Evolutionary conservation across 1,140 invertebrate species (phyloP).

Genomic region (Macrobrachium rosenbergii): DNA sequence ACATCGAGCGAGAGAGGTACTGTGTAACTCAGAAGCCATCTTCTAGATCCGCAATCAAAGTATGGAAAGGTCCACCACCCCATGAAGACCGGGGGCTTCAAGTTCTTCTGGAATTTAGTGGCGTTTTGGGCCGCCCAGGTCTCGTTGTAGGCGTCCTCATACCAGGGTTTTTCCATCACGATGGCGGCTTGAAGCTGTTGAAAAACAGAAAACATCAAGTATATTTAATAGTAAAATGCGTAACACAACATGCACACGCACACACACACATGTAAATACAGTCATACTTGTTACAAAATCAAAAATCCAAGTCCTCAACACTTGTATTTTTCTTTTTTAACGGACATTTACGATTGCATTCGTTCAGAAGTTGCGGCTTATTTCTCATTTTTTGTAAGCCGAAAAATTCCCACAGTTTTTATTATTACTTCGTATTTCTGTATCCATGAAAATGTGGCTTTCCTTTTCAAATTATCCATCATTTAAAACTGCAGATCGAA

Average conservation of each 20-base stretch:
- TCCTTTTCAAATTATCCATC: too few relatives aligned
- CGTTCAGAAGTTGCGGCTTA: too few relatives aligned
- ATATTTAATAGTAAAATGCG: not conserved
- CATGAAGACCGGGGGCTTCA: not conserved
- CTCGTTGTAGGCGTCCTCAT: slow-evolving; percentile 9
- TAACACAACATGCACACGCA: not conserved
- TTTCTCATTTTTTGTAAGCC: too few relatives aligned
- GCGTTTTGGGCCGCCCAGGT: not conserved
- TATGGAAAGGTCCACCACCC: slow-evolving; percentile 48
- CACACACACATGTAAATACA: too few relatives aligned
- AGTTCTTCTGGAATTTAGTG: slow-evolving; percentile 15
- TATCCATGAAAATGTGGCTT: too few relatives aligned
- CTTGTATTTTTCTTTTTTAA: too few relatives aligned
- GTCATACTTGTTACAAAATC: too few relatives aligned
- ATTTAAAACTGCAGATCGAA: too few relatives aligned
- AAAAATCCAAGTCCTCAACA: too few relatives aligned
- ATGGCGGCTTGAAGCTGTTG: not conserved
- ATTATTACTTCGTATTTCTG: too few relatives aligned
- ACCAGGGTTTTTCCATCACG: not conserved
- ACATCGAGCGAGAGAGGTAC: not conserved
- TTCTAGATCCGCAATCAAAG: slow-evolving; percentile 26
- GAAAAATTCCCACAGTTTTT: too few relatives aligned
- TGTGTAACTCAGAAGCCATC: slow-evolving; percentile 45
- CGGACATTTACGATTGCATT: too few relatives aligned
- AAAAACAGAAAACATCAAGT: not conserved